Conservation (phyloP, 2,113 vertebrate species). For the Alouatta palliata region DNA sequence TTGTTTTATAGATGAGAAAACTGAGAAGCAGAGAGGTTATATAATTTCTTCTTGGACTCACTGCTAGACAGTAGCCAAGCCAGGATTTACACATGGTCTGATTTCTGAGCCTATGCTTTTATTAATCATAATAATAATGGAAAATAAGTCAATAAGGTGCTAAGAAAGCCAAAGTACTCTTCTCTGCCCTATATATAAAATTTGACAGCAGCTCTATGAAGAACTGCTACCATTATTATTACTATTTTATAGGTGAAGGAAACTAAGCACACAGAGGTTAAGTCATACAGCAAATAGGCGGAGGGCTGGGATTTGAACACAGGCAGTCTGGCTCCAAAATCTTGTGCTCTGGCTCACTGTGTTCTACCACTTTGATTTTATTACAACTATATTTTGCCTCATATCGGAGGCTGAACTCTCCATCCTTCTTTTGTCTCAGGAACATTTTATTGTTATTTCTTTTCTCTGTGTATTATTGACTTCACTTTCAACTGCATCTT, state of each 20-base stretch:
- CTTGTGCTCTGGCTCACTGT: background rate
- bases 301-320: background rate
- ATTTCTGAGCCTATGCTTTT: slow-evolving; percentile 6
- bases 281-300: background rate
- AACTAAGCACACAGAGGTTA: background rate
- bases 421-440: background rate
- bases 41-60: background rate
- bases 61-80: background rate
- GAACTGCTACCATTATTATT: background rate
- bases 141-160: background rate
- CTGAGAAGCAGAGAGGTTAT: background rate
- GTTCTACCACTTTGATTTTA: background rate
- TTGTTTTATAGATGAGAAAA: background rate
- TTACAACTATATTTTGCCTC: background rate
- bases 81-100: background rate
- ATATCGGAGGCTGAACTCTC: background rate
- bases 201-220: background rate
- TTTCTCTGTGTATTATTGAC: background rate
- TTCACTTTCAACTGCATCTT: background rate
- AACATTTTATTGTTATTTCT: background rate
- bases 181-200: background rate
- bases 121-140: background rate
- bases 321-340: background rate
- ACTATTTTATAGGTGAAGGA: background rate
- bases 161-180: background rate